Percentiles rank a stretch among this genome's conserved stretches.
These are phyloP conservation scores for Eupeodes luniger DNA, from an alignment of 2,888 invertebrate genomes.

Conservation along the genomic window DNA sequence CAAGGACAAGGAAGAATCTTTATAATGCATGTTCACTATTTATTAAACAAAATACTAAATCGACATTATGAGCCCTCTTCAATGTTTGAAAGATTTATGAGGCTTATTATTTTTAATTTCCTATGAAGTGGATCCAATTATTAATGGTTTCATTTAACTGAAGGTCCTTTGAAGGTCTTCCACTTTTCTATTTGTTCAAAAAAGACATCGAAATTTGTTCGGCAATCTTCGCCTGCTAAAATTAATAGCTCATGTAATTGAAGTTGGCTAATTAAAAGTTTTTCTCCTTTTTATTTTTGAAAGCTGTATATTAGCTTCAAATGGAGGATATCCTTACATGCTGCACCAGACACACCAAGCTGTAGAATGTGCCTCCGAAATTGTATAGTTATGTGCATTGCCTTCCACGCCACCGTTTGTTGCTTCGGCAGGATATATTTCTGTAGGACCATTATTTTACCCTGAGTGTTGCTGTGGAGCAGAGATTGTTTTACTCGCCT, in stretches of 20 bases:
- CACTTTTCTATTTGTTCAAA: slow-evolving; percentile 1
- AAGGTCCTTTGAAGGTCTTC: slow-evolving; percentile 47
- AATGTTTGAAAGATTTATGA: no score
- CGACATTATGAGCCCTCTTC: no score
- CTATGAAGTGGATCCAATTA: neutral
- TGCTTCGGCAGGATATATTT: slow-evolving; percentile 25
- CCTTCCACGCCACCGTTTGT: no score
- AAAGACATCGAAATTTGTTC: slow-evolving; percentile 57
- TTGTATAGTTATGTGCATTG: neutral
- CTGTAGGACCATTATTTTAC: slow-evolving; percentile 66
- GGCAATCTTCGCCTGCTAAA: slow-evolving; percentile 67
- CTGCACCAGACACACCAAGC: neutral
- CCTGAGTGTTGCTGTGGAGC: slow-evolving; percentile 19
- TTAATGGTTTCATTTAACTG: slow-evolving; percentile 8
- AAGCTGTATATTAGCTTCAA: slow-evolving; percentile 18
- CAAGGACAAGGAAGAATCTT: no score
- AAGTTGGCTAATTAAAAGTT: slow-evolving; percentile 75
- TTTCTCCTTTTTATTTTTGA: slow-evolving; percentile 54
- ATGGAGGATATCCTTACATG: slow-evolving; percentile 47
- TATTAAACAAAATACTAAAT: no score
- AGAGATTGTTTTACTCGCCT: slow-evolving; percentile 49
- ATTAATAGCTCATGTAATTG: slow-evolving; percentile 73
- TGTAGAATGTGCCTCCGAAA: neutral
- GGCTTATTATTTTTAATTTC: no score
- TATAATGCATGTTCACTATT: no score